Evolutionary conservation across 2,797 vertebrate species (phyloP).

Genomic region (Silurus lanzhouensis): DNA sequence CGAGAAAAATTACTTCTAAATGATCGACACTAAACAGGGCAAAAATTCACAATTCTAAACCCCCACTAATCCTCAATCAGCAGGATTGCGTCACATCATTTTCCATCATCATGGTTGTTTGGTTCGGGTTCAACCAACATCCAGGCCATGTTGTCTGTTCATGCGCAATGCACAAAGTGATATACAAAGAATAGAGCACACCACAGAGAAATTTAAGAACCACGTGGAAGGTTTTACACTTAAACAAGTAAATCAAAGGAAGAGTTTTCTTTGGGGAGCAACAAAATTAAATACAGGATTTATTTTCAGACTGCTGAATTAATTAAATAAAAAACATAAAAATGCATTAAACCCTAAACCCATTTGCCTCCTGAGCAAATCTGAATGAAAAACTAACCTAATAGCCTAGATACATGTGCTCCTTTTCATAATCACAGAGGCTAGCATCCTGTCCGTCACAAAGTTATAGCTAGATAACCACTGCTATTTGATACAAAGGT

Average conservation of each 20-base stretch:
- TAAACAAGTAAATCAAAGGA: neutral
- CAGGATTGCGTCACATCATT: neutral
- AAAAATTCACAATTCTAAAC: neutral
- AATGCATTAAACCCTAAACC: neutral
- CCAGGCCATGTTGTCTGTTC: neutral
- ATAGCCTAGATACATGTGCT: neutral
- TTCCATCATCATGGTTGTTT: neutral
- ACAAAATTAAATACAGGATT: neutral
- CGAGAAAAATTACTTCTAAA: no score
- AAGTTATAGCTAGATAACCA: neutral
- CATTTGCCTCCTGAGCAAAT: no score
- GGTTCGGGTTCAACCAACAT: neutral
- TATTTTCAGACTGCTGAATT: neutral
- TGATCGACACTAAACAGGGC: neutral
- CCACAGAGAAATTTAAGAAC: no score
- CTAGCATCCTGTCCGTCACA: neutral
- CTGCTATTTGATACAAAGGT: neutral
- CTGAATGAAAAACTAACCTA: neutral
- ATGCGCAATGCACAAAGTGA: neutral
- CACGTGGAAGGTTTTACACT: no score
- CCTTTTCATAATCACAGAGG: no score
- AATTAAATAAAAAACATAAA: no score
- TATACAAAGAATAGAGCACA: neutral
- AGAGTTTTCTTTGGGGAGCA: neutral
- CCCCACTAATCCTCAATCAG: neutral